Conservation (phyloP, 2,888 invertebrate species). For the Hirudinaria manillensis region DNA sequence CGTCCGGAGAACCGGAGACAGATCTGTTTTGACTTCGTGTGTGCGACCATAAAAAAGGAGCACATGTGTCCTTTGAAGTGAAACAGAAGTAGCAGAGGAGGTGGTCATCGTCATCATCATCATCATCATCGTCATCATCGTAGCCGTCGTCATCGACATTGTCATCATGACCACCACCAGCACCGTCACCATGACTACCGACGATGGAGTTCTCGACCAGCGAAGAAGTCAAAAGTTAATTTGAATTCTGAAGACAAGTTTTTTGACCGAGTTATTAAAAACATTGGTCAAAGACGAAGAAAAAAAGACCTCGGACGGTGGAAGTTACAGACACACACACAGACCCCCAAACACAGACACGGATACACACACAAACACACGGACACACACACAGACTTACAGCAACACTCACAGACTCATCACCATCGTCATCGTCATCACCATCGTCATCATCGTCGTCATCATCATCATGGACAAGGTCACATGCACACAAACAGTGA, state of each 20-base stretch:
- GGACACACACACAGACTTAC: too few relatives aligned
- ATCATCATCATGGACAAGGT: background rate
- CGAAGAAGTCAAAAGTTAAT: background rate
- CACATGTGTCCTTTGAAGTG: background rate
- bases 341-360: background rate
- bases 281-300: background rate
- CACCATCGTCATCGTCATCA: background rate
- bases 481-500: too few relatives aligned
- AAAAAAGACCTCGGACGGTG: background rate
- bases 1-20: slow-evolving; percentile 14
- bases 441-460: background rate
- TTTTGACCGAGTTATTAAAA: background rate
- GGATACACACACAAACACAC: background rate
- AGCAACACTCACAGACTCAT: background rate
- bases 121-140: slow-evolving; percentile 25
- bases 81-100: too few relatives aligned
- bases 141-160: slow-evolving; percentile 24
- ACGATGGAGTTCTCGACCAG: background rate
- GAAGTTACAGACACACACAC: background rate
- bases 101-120: slow-evolving; percentile 6
- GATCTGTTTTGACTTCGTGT: background rate
- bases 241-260: background rate
- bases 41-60: background rate
- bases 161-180: slow-evolving; percentile 20
- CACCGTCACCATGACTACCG: slow-evolving; percentile 18